Evolutionary conservation across 2,888 invertebrate species (phyloP).

Genomic region (Agrotis segetum): DNA sequence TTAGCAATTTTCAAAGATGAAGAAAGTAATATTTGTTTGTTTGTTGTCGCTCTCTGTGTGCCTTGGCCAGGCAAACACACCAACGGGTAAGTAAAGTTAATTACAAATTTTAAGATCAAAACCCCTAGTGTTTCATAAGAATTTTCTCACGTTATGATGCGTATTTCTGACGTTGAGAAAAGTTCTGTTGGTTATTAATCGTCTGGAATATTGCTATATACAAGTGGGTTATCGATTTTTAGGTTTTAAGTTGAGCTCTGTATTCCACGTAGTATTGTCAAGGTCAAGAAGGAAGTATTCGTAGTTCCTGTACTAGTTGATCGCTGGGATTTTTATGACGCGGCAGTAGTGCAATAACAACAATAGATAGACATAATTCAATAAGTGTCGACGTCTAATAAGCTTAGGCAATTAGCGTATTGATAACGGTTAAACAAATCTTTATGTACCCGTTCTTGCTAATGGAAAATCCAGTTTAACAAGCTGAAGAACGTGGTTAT

Average conservation of each 20-base stretch:
- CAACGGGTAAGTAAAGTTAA: conserved; percentile 72
- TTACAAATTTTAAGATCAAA: conserved; percentile 42
- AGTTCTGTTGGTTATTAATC: conserved; percentile 14
- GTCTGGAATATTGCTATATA: conserved; percentile 11
- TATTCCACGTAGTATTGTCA: conserved; percentile 47
- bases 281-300: conserved; percentile 57
- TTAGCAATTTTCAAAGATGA: conserved; percentile 72
- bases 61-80: conserved; percentile 71
- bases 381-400: conserved; percentile 19
- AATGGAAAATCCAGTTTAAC: conserved; percentile 12
- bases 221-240: conserved; percentile 39
- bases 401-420: conserved; percentile 25
- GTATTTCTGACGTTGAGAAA: conserved; percentile 64
- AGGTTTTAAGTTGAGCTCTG: background rate
- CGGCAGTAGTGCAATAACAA: conserved; percentile 44
- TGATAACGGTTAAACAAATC: background rate
- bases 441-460: conserved; percentile 9
- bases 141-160: conserved; percentile 74
- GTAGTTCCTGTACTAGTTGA: conserved; percentile 38
- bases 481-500: conserved; percentile 17
- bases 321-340: conserved; percentile 55
- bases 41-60: conserved; percentile 80
- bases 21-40: conserved; percentile 82
- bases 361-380: conserved; percentile 27
- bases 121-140: conserved; percentile 69